Evolutionary conservation across 1,140 invertebrate genomes (phyloP), one percentile per base, ranked within the genome.

Genomic region (Heliothis virescens): DNA sequence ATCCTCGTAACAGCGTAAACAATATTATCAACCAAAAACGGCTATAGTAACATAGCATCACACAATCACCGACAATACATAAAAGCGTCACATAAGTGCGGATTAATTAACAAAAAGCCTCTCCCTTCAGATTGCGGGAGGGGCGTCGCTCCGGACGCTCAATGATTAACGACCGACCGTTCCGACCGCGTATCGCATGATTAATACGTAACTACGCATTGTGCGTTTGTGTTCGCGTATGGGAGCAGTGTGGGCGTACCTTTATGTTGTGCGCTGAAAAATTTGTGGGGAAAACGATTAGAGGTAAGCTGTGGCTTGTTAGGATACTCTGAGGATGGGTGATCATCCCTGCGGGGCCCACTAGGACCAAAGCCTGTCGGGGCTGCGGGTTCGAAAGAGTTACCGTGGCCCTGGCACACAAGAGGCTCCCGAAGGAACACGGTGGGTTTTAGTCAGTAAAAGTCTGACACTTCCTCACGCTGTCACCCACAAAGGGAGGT

Each of bases 101-200:
- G 84, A 89, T 89, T 90, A 90, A 90, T 90, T 90, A 90, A 88
- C 89, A 89, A 89, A 90, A 88, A 89, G 86, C 83, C 77, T 78
- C 79, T 60, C 80, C 77, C 79, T 84, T 82, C 62, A 84, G 89
- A 90, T 90, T 89, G 85, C 89, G 87, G 87, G 78, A 9, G 62
- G 80, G 87, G 74, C 55, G 72, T 79, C 57, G 72, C 59, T 69
- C 63, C 79, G 79, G 73, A 80, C 87, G 83, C 83, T 79, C 81
- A 85, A 87, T 89, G 89, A 90, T 90, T 90, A 90, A 90, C 87
- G 89, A 90, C 74, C 81, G 81, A 76, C 72, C 79, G 74, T 81
- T 86, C 83, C 87, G 79, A 82, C 80, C 82, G 83, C 81, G 80
- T 82, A 84, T 82, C 86, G 83, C 84, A 89, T 90, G 89, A 90